These are phyloP conservation scores for Lepidocyrtinus sp. DNA, from an alignment of 2,888 invertebrate species.

Conservation along the genomic window DNA sequence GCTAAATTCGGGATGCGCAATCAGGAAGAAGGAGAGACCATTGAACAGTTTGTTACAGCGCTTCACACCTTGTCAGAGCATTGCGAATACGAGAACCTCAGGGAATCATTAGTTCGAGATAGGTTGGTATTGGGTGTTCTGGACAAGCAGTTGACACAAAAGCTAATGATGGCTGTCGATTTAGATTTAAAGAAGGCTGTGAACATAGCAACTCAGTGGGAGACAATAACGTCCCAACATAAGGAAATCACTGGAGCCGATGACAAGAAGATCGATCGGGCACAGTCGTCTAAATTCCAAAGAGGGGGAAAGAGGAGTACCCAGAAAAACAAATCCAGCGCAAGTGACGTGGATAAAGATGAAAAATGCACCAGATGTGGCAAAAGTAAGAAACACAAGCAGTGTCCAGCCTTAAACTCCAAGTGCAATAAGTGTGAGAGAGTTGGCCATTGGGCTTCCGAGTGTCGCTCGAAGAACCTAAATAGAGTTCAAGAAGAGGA, in stretches of 20 bases:
- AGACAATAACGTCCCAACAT: constrained; percentile 39
- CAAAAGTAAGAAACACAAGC: too few relatives aligned
- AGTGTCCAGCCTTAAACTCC: background rate
- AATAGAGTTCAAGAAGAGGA: too few relatives aligned
- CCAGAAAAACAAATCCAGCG: too few relatives aligned
- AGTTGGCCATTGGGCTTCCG: background rate
- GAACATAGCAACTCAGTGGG: constrained; percentile 39
- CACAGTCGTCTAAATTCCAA: too few relatives aligned
- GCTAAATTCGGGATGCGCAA: constrained; percentile 54
- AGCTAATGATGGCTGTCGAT: constrained; percentile 49
- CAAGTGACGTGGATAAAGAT: too few relatives aligned
- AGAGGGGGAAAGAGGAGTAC: too few relatives aligned
- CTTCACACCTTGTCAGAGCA: constrained; percentile 52
- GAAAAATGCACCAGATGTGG: too few relatives aligned
- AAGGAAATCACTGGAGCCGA: constrained; percentile 17
- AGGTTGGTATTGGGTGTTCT: constrained; percentile 62
- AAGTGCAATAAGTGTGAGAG: background rate
- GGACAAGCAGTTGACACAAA: constrained; percentile 56
- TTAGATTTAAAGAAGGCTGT: constrained; percentile 48
- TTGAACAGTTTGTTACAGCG: constrained; percentile 59
- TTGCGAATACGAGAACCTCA: constrained; percentile 56
- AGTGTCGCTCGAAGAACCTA: too few relatives aligned
- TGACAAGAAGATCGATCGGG: too few relatives aligned
- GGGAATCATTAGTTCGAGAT: constrained; percentile 64
- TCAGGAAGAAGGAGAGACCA: constrained; percentile 48